Conservation (phyloP, 2,113 vertebrate species). For the Bubalus kerabau region DNA sequence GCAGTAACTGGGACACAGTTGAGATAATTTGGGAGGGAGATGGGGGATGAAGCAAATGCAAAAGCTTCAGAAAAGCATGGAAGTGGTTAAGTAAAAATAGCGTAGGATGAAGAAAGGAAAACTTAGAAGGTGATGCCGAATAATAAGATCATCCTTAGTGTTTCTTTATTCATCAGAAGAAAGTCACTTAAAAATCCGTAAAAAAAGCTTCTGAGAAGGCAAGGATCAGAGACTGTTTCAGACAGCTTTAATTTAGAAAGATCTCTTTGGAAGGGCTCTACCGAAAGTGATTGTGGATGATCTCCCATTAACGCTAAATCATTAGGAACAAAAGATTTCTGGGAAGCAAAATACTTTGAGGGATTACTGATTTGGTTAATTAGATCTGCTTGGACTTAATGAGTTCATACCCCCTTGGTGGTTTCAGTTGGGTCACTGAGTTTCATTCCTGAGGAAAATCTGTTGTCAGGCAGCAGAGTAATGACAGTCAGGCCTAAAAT, state of each 20-base stretch:
- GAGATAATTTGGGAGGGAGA: not conserved
- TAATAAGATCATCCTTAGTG: not conserved
- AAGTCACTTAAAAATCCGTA: not conserved
- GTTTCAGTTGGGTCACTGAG: conserved; percentile 3
- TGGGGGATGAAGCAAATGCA: not conserved
- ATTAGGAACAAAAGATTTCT: not conserved
- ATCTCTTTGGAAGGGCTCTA: not conserved
- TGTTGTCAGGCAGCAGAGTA: not conserved
- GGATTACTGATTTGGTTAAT: conserved; percentile 31
- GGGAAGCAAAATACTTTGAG: conserved; percentile 26
- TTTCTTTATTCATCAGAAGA: not conserved
- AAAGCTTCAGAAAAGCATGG: not conserved
- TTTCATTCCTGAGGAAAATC: conserved; percentile 33
- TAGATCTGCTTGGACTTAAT: conserved; percentile 24
- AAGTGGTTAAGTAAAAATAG: not conserved
- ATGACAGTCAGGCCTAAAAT: not conserved
- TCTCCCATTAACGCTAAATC: not conserved
- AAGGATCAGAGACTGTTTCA: not conserved
- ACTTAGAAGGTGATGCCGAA: not conserved
- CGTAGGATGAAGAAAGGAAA: not conserved
- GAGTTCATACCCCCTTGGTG: not conserved
- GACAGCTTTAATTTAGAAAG: not conserved
- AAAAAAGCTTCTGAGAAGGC: not conserved
- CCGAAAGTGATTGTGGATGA: conserved; percentile 6
- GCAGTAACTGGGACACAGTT: not conserved